These are phyloP conservation scores for Dicentrarchus labrax DNA, from an alignment of 2,113 vertebrate species.

Conservation along the genomic window DNA sequence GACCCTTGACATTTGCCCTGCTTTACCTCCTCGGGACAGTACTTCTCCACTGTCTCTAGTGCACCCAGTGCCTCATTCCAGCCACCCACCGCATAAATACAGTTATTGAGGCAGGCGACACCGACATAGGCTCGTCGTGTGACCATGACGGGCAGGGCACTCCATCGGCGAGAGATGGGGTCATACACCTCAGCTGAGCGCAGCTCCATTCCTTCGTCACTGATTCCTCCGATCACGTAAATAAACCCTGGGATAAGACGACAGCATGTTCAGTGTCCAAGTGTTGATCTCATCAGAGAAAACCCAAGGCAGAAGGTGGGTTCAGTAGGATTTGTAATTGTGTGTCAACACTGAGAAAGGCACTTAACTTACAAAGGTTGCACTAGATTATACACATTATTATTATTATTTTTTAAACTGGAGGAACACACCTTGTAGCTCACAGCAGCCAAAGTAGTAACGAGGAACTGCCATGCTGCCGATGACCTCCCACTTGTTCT, in stretches of 20 bases:
- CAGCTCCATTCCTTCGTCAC: conserved; percentile 93
- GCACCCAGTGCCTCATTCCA: conserved; percentile 95
- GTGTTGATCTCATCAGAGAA: not conserved
- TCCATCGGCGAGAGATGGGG: conserved; percentile 93
- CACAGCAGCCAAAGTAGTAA: conserved; percentile 97
- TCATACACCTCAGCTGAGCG: conserved; percentile 93
- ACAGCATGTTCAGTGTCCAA: not conserved
- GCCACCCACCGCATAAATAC: conserved; percentile 94
- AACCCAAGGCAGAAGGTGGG: not conserved
- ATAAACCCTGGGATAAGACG: conserved; percentile 88
- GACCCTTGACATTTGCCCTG: not conserved
- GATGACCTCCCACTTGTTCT: conserved; percentile 96
- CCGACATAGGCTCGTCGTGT: conserved; percentile 94
- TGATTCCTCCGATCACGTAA: conserved; percentile 95
- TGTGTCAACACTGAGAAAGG: not conserved
- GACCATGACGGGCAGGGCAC: conserved; percentile 91
- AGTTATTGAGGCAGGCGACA: conserved; percentile 93
- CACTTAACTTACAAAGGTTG: no score
- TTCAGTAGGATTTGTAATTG: not conserved
- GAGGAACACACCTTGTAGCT: conserved; percentile 91
- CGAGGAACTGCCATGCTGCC: conserved; percentile 94
- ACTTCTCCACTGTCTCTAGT: conserved; percentile 94
- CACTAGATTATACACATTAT: not conserved
- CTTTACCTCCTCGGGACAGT: conserved; percentile 94
- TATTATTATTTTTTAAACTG: no score